phyloP scores from a whole-genome alignment of 2,113 vertebrate genomes.

The Melanotaenia duboulayi region DNA sequence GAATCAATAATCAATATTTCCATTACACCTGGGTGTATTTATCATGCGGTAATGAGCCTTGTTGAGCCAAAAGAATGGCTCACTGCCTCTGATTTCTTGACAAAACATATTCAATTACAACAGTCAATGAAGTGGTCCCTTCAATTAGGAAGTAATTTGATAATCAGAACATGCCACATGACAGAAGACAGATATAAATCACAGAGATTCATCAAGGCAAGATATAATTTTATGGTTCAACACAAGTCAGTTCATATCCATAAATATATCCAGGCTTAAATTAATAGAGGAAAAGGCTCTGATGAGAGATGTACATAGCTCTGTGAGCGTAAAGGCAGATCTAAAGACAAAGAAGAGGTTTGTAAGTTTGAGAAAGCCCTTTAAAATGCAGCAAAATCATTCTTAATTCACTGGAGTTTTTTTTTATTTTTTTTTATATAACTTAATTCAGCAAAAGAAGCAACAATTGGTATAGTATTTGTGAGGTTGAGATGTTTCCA shows the following conservation, averaged over 20 bases:
- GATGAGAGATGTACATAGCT: slow-evolving; percentile 13
- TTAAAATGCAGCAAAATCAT: neutral
- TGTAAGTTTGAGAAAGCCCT: neutral
- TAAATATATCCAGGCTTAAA: slow-evolving; percentile 23
- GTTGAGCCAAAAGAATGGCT: neutral
- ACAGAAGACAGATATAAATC: slow-evolving; percentile 20
- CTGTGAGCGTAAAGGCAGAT: neutral
- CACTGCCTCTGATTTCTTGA: slow-evolving; percentile 5
- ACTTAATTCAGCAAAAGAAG: neutral
- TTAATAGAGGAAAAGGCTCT: slow-evolving; percentile 1
- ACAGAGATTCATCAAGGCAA: slow-evolving; percentile 9
- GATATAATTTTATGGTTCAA: neutral
- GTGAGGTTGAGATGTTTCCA: neutral
- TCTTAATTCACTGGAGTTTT: neutral
- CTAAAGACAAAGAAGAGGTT: slow-evolving; percentile 13
- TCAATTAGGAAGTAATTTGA: slow-evolving; percentile 31
- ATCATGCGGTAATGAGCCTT: neutral
- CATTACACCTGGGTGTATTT: neutral
- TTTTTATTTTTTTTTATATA: neutral
- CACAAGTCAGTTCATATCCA: slow-evolving; percentile 16
- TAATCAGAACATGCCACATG: slow-evolving; percentile 31
- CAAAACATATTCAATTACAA: slow-evolving; percentile 20
- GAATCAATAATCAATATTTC: slow-evolving; percentile 41
- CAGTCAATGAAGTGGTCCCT: slow-evolving; percentile 22
- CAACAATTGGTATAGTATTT: neutral